Percentiles rank a stretch among this genome's conserved stretches.
Conservation (phyloP, 2,888 invertebrate species). For the Carterocephalus palaemon region DNA sequence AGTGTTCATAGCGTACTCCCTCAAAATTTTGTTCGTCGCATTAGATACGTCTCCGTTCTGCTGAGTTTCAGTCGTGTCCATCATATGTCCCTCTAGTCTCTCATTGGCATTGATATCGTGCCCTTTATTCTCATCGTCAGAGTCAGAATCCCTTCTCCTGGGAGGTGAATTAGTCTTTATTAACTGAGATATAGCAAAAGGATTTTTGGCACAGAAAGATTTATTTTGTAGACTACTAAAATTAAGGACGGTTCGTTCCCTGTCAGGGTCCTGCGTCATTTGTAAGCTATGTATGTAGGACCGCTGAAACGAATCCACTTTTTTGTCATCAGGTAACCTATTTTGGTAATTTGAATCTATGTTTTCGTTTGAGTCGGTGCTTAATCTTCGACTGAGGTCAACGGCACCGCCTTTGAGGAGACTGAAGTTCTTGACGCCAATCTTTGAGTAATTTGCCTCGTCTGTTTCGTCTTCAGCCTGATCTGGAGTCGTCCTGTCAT, state of each 20-base stretch:
- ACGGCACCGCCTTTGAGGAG: constrained; percentile 71
- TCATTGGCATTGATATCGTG: constrained; percentile 73
- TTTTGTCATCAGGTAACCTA: constrained; percentile 66
- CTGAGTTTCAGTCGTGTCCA: constrained; percentile 55
- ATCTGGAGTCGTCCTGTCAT: constrained; percentile 62
- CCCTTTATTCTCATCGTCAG: constrained; percentile 70
- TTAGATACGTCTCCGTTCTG: constrained; percentile 67
- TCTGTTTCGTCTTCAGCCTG: constrained; percentile 52
- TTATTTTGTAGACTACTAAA: constrained; percentile 75
- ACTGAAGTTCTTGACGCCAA: constrained; percentile 73
- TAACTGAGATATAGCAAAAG: constrained; percentile 77
- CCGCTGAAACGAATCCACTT: constrained; percentile 69
- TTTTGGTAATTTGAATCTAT: constrained; percentile 72
- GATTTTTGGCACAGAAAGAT: constrained; percentile 78
- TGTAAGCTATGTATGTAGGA: constrained; percentile 75
- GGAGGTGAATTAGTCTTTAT: constrained; percentile 77
- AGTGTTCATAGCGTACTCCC: constrained; percentile 88
- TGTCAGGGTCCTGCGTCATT: constrained; percentile 57
- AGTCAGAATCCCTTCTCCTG: constrained; percentile 73
- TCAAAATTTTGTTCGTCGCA: constrained; percentile 81
- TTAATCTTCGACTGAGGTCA: constrained; percentile 71
- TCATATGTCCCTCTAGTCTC: constrained; percentile 56
- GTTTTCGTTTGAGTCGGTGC: constrained; percentile 76
- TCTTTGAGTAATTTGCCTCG: constrained; percentile 58
- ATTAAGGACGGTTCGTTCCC: constrained; percentile 66